Percentiles rank a stretch among this genome's conserved stretches.
Evolutionary conservation across 1,140 invertebrate genomes (phyloP).

Genomic region (Cylas formicarius): DNA sequence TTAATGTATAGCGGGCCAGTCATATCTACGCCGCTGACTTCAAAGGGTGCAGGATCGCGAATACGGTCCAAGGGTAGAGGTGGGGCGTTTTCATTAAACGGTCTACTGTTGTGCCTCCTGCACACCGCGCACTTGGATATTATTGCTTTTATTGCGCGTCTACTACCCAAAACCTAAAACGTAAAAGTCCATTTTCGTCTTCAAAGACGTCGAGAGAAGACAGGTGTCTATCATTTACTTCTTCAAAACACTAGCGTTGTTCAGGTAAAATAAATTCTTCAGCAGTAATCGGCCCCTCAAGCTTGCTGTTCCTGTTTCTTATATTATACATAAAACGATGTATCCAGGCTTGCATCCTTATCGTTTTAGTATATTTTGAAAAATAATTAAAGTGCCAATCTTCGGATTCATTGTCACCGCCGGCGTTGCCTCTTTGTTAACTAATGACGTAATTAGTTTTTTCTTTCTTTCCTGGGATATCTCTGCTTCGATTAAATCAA

Average conservation of each 20-base stretch:
- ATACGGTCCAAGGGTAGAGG: constrained; percentile 32
- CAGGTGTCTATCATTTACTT: background rate
- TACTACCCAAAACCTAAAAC: no score
- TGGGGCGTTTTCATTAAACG: no score
- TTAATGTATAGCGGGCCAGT: constrained; percentile 29
- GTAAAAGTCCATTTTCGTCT: constrained; percentile 7
- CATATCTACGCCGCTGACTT: constrained; percentile 33
- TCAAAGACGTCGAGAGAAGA: background rate
- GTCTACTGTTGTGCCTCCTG: no score
- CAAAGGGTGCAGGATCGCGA: constrained; percentile 28
- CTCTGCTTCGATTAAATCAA: constrained; percentile 14
- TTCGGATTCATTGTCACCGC: background rate
- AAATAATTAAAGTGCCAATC: constrained; percentile 14
- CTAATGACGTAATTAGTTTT: background rate
- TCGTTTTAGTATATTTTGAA: constrained; percentile 28
- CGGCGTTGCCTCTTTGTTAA: background rate
- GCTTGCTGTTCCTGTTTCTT: constrained; percentile 22
- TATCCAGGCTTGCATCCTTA: constrained; percentile 31
- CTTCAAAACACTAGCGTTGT: constrained; percentile 3
- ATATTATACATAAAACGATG: constrained; percentile 23
- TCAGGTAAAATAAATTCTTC: constrained; percentile 21
- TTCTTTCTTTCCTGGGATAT: constrained; percentile 21
- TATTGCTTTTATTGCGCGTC: no score
- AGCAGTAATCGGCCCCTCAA: constrained; percentile 18
- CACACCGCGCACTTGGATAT: no score